A percentile compares a stretch with the other conserved stretches of the same genome.
These are phyloP conservation scores for Osmerus eperlanus DNA, from an alignment of 2,113 vertebrate species.

Conservation along the genomic window DNA sequence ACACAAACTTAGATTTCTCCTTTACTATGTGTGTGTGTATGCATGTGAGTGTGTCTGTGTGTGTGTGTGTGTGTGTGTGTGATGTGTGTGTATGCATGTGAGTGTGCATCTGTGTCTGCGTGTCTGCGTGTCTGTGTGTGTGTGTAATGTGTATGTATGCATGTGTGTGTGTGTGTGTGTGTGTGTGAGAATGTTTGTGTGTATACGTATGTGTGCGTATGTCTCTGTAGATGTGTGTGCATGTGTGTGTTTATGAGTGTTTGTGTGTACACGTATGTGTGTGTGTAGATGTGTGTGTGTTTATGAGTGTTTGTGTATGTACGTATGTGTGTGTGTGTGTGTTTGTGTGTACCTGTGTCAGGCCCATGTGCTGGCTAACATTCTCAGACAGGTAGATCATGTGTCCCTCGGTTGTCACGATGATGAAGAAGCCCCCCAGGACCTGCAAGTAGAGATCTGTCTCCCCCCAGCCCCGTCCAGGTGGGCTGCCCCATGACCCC, in stretches of 20 bases:
- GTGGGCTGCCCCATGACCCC: not conserved
- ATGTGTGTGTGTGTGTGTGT: not conserved
- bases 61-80: not conserved
- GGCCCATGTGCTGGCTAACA: slow-evolving; percentile 89
- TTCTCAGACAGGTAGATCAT: slow-evolving; percentile 94
- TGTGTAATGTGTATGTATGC: slow-evolving; percentile 1
- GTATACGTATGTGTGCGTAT: not conserved
- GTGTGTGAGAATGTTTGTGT: not conserved
- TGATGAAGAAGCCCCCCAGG: slow-evolving; percentile 89
- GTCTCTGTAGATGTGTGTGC: slow-evolving; percentile 1
- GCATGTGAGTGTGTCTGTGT: not conserved
- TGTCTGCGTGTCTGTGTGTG: too few relatives aligned
- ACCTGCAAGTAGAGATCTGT: slow-evolving; percentile 76
- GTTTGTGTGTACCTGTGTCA: slow-evolving; percentile 80
- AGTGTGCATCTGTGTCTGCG: too few relatives aligned
- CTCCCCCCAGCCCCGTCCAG: slow-evolving; percentile 51
- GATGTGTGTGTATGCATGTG: slow-evolving; percentile 1
- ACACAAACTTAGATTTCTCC: not conserved
- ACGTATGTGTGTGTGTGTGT: slow-evolving; percentile 15
- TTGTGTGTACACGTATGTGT: not conserved
- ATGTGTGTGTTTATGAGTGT: not conserved
- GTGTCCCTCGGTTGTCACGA: slow-evolving; percentile 88
- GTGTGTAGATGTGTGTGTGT: slow-evolving; percentile 10
- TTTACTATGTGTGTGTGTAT: slow-evolving; percentile 11
- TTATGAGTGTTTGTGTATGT: not conserved